These are phyloP conservation scores for Synergus itoensis DNA, from an alignment of 2,888 invertebrate species.

Conservation along the genomic window DNA sequence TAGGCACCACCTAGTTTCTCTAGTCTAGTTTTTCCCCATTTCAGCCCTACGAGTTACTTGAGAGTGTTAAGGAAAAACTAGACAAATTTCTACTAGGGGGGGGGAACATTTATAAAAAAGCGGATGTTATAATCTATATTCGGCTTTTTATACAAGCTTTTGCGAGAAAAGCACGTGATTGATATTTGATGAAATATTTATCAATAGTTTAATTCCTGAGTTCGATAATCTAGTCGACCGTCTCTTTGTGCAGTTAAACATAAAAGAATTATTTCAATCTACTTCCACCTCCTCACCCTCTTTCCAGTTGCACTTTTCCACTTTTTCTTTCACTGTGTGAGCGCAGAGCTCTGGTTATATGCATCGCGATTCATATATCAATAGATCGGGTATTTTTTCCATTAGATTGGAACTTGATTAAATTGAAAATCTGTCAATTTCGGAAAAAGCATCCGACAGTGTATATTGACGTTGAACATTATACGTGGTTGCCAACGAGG, in stretches of 20 bases:
- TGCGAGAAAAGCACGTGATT: neutral
- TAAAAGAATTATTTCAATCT: slow-evolving; percentile 74
- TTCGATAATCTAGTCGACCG: slow-evolving; percentile 66
- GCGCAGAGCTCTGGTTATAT: slow-evolving; percentile 49
- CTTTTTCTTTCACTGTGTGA: slow-evolving; percentile 52
- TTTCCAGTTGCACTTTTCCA: slow-evolving; percentile 51
- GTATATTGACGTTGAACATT: slow-evolving; percentile 76
- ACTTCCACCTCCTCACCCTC: slow-evolving; percentile 56
- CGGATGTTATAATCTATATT: neutral
- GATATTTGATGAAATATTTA: slow-evolving; percentile 71
- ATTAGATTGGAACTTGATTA: slow-evolving; percentile 77
- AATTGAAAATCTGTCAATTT: slow-evolving; percentile 78
- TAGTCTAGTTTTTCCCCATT: too few relatives aligned
- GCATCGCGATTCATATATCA: slow-evolving; percentile 65
- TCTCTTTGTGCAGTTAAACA: slow-evolving; percentile 73
- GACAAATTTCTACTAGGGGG: too few relatives aligned
- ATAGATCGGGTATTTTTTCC: slow-evolving; percentile 76
- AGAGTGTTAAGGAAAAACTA: too few relatives aligned
- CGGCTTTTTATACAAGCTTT: neutral
- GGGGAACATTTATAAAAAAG: neutral
- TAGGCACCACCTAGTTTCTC: too few relatives aligned
- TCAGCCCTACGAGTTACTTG: too few relatives aligned
- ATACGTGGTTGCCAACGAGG: slow-evolving; percentile 69
- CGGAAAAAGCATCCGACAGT: slow-evolving; percentile 75
- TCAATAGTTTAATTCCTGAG: slow-evolving; percentile 74